Base-by-base conservation (phyloP, 2,113 vertebrate genomes). In the Columba janthina region DNA sequence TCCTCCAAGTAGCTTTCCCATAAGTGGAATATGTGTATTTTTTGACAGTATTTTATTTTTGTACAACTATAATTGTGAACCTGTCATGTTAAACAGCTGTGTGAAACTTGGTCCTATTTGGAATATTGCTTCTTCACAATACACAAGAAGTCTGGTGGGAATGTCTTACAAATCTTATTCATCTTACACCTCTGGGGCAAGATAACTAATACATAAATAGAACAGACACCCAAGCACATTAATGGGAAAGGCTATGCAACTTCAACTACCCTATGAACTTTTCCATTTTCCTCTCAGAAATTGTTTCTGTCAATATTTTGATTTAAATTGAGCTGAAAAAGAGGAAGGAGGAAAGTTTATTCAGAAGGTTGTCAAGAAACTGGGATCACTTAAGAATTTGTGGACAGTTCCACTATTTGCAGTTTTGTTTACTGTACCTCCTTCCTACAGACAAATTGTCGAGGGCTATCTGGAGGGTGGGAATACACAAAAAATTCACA, bases 231-330 rank as follows among this genome's bases (percentile, higher is more conserved):
- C 73, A 78, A 29, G 53, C 69, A 77, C 26, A 13, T 4, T 29
- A 92, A 88, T 51, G 51, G 48, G 65, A 70, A 95, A 76, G 44
- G 42, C 62, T 64, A n/a, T 46, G 56, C 44, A 85, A 73, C 88
- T 95, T 85, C 62, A 74, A 69, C 77, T 44, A 66, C 72, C 76
- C 73, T 64, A n/a, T 53, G 57, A 89, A 91, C 78, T 83, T 96
- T 85, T 90, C 94, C 26, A 96, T 97, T 97, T 97, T 97, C 89
- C 94, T 80, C 72, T 88, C 78, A 93, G 84, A 97, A 97, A 97
- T 95, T 96, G 91, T 93, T 97, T 97, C 97, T 95, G 94, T 94
- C 42, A 13, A 71, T 91, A 92, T 90, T 97, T 97, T 95, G 94
- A 95, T 97, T 97, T 97, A 97, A 94, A 95, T 81, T 66, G 62